Evolutionary conservation across 2,888 invertebrate species (phyloP), one percentile per base, ranked within the genome.

Genomic region (Elgonia sp.): DNA sequence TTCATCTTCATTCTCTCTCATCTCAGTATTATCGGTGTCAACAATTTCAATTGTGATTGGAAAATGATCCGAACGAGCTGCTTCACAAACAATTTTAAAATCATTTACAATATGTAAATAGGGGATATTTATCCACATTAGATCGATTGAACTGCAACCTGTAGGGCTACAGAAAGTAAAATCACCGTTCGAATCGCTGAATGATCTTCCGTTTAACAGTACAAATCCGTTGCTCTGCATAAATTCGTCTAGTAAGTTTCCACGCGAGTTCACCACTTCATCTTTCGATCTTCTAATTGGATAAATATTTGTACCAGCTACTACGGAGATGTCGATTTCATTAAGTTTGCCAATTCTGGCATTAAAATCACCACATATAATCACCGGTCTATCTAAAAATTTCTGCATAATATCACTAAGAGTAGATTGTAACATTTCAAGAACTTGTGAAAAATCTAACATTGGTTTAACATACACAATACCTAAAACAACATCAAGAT

Each of bases 341-440:
- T 50, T 50, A 8, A 50, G 16, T 14, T 10, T 5, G 10, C 53
- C 53, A 4, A 53, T 12, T n/a, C 53, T 14, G n/a, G 53, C 53
- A n/a, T 53, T 53, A 53, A 53, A 53, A 53, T 53, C 53, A 2
- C n/a, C 53, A n/a, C 53, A 53, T n/a, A n/a, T 53, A n/a, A 53
- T 53, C n/a, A 53, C 16, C 16, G 50, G 50, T 14, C 50, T 50
- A 16, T 50, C 14, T 50, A 16, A 5, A 16, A 14, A 50, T 50
- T 50, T 50, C 14, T 50, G 50, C 50, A 14, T 50, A 14, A 50
- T 50, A 14, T 50, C 16, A 50, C 2, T n/a, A 1, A 53, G n/a
- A 53, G 53, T 53, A n/a, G n/a, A n/a, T 53, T 53, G 53, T n/a
- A 53, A n/a, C 46, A 14, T 10, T 46, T 46, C 46, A 14, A 46